Evolutionary conservation across 1,140 invertebrate genomes (phyloP), one percentile per base, ranked within the genome.

Genomic region (Bombus sibiricus): DNA sequence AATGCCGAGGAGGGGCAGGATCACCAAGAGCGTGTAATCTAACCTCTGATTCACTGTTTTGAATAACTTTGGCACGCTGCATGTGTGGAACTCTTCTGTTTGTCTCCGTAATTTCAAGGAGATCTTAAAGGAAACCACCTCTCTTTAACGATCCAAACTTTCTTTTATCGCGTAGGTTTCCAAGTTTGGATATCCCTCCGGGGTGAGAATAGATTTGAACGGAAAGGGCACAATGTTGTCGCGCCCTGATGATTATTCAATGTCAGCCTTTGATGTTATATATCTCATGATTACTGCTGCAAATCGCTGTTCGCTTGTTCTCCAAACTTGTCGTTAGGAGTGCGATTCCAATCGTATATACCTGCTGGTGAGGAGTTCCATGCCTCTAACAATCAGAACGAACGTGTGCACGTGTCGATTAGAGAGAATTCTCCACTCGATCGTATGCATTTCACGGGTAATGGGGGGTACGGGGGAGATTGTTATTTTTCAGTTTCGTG

Each of bases 41-140:
- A 59, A 34, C 25, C 25, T 41, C 39, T 47, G 72, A 86, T 71
- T 62, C 81, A 77, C 8, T 77, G 57, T 83, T 76, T 68, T 41
- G 69, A 59, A 25, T 80, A 66, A 74, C 66, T 82, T 69, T 82
- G 59, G 69, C 79, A 53, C 34, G 22, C 34, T 59, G 66, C 28
- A 28, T 39, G 3, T 72, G 10, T 43, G 73, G 25, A 62, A 62
- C 39, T n/a, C 41, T 59, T 69, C 75, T 22, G 34, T 41, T 43
- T 22, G 12, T 43, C 34, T 39, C 18, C 25, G 25, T 12, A n/a
- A 72, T 13, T 73, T 43, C 57, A n/a, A n/a, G 32, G 28, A 43
- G 34, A 22, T 6, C 41, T 22, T 34, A 43, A 74, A 9, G 32
- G 32, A 66, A 18, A 66, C 8, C 32, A 1, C 2, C 2, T 4